A percentile compares a stretch with the other conserved stretches of the same genome.
phyloP scores from a whole-genome alignment of 1,140 invertebrate genomes.

The Drosophila truncata region DNA sequence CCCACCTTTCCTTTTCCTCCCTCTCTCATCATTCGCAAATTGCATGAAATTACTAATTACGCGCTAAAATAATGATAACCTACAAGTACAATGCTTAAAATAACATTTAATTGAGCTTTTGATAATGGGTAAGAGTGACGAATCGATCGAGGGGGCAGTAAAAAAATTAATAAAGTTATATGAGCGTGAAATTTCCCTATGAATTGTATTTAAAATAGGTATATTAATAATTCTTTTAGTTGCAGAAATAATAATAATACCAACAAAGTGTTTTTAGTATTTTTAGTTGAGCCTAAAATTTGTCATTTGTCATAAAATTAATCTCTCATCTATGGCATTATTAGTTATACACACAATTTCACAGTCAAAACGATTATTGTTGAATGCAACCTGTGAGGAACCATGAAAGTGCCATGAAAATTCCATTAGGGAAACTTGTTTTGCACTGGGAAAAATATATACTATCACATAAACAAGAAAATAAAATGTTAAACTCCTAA shows the following conservation, averaged over 20 bases:
- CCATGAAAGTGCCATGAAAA: constrained; percentile 18
- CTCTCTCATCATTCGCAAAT: constrained; percentile 27
- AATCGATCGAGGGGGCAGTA: not conserved
- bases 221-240: not conserved
- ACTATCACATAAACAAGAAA: not conserved
- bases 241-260: not conserved
- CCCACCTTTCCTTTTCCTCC: not conserved
- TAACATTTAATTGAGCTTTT: constrained; percentile 52
- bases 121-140: not conserved
- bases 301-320: not conserved
- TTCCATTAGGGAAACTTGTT: constrained; percentile 15
- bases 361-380: constrained; percentile 17
- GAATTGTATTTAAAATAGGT: not conserved
- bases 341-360: constrained; percentile 22
- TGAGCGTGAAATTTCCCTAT: not conserved
- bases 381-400: constrained; percentile 3
- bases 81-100: constrained; percentile 35
- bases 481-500: not conserved
- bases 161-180: not conserved
- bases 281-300: not conserved
- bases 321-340: constrained; percentile 1
- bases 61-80: constrained; percentile 62
- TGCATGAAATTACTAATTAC: constrained; percentile 75
- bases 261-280: too few species aligned
- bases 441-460: not conserved